Percentiles rank a stretch among this genome's conserved stretches.
These are phyloP conservation scores for Mus spretus DNA, from an alignment of 2,797 vertebrate species.

Conservation along the genomic window DNA sequence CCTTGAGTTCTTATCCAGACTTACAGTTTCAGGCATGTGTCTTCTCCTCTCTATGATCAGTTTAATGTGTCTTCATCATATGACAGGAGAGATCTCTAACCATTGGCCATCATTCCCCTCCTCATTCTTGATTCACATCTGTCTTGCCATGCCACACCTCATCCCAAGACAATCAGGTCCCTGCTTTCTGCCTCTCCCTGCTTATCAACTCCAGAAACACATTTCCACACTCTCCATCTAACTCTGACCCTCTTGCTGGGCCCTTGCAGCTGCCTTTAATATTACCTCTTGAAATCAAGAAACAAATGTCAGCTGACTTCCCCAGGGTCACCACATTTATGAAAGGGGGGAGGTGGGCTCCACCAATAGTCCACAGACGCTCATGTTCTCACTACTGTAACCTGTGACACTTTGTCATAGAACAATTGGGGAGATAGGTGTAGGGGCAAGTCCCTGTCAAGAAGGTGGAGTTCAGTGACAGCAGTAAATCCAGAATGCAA, in stretches of 20 bases:
- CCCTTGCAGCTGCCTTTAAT: not conserved
- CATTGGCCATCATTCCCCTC: not conserved
- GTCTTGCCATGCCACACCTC: too few relatives aligned
- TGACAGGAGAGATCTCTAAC: not conserved
- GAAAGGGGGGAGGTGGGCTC: not conserved
- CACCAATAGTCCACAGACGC: not conserved
- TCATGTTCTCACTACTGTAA: not conserved
- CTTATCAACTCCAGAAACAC: not conserved
- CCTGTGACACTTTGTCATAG: not conserved
- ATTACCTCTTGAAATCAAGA: conserved; percentile 15
- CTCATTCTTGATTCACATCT: not conserved
- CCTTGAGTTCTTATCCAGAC: not conserved
- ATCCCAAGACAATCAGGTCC: not conserved
- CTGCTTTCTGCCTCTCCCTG: not conserved
- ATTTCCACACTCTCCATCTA: not conserved
- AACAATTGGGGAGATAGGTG: not conserved
- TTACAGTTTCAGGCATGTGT: not conserved
- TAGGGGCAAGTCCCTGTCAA: not conserved
- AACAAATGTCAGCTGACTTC: not conserved
- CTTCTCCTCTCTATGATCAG: not conserved
- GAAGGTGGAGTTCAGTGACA: not conserved
- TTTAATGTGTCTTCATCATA: not conserved
- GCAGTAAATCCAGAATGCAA: not conserved
- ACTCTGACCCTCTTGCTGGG: not conserved
- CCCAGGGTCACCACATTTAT: not conserved